Base-by-base conservation (phyloP, 2,888 invertebrate genomes). In the Melolontha melolontha region DNA sequence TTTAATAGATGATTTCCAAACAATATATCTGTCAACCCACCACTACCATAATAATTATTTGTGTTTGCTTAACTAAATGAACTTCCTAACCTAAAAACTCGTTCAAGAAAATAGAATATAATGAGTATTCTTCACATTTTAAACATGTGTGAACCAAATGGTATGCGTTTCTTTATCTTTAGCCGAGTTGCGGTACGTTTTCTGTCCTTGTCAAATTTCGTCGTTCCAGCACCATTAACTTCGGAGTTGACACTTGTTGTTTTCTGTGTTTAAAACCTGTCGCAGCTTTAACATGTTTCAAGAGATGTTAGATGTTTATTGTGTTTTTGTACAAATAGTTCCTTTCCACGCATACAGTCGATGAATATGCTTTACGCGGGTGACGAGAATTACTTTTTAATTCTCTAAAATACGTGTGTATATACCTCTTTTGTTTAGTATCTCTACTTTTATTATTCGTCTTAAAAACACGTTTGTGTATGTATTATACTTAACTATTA, bases 241-340 rank as follows among this genome's bases (percentile, higher is more conserved):
- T 72, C 69, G 71, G 72, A 75, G 77, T 76, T 79, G 79, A 79
- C 79, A 79, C 79, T 79, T 79, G 79, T 79, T 79, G 76, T 78
- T 75, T 77, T 78, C 77, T 74, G 68, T 75, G 77, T 75, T 62
- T 74, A 74, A 74, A 75, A 76, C 75, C 73, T 73, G 73, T 71
- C 71, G 71, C 62, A 66, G 66, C 55, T 27, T 66, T 62, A 63
- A 59, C 69, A 63, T 66, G 65, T 52, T 66, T 69, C 62, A 62
- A 69, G 69, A 66, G 62, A 66, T 66, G 66, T 57, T 66, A 66
- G 57, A 66, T 66, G 59, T 57, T 57, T 50, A 66, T 66, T 66
- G 66, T 66, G 50, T 66, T 66, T 59, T 66, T 57, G 66, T 40
- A 50, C 66, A 66, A 59, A 62, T 62, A 47, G 59, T 62, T 62